These are phyloP conservation scores for Emydocephalus ijimae DNA, from an alignment of 2,113 vertebrate species.

Conservation along the genomic window DNA sequence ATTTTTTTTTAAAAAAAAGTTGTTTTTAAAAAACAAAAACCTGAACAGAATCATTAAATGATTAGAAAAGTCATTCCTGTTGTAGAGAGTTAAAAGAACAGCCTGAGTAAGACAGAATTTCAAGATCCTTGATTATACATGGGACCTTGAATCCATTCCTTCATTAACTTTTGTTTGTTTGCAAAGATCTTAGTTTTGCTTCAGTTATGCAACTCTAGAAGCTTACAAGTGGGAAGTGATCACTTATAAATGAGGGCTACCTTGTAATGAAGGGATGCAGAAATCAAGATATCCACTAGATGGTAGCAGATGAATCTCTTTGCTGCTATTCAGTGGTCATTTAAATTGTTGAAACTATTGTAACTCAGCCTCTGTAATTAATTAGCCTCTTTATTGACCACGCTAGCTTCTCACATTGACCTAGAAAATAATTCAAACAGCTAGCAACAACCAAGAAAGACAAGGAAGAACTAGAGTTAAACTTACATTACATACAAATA, in stretches of 20 bases:
- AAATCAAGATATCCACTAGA: background rate
- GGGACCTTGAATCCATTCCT: background rate
- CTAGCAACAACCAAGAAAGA: background rate
- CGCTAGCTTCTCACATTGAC: background rate
- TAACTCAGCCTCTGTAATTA: background rate
- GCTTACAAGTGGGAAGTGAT: background rate
- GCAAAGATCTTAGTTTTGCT: background rate
- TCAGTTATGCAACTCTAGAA: background rate
- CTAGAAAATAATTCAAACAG: background rate
- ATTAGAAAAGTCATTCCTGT: background rate
- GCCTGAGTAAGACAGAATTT: background rate
- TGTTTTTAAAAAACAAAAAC: conserved; percentile 14
- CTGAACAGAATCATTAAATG: conserved; percentile 15
- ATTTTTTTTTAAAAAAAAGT: no score
- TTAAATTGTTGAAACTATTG: background rate
- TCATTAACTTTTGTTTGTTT: background rate
- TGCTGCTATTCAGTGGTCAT: background rate
- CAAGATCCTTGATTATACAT: background rate
- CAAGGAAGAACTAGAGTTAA: background rate
- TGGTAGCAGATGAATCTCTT: background rate
- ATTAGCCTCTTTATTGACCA: background rate
- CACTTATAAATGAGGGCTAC: background rate
- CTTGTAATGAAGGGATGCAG: background rate
- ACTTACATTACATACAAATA: background rate
- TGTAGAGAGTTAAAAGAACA: background rate